Percentiles rank a stretch among this genome's conserved stretches.
These are phyloP conservation scores for Neoscelio sp. DNA, from an alignment of 2,888 invertebrate genomes.

Conservation along the genomic window DNA sequence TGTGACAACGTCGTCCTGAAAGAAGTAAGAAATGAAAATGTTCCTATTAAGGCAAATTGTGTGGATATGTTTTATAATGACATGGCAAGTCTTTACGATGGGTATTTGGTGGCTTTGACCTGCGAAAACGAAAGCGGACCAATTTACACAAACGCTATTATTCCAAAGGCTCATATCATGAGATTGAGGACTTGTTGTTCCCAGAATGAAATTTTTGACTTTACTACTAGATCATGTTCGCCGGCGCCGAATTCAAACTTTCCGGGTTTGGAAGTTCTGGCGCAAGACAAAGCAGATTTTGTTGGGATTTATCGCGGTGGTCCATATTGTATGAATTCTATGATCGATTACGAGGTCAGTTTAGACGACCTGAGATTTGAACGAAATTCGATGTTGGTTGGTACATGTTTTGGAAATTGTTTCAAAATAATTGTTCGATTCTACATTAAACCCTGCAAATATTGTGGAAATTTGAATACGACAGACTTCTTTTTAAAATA, in stretches of 20 bases:
- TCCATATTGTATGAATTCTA: constrained; percentile 35
- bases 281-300: constrained; percentile 7
- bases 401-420: too few relatives aligned
- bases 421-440: too few relatives aligned
- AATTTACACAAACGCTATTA: neutral
- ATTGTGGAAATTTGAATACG: too few relatives aligned
- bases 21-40: neutral
- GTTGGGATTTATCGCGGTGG: constrained; percentile 34
- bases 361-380: constrained; percentile 7
- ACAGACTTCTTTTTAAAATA: neutral
- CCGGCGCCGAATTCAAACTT: neutral
- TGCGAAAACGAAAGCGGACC: neutral
- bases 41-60: neutral
- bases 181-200: constrained; percentile 48
- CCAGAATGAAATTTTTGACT: constrained; percentile 32
- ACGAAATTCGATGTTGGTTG: constrained; percentile 23
- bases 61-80: constrained; percentile 19
- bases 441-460: too few relatives aligned
- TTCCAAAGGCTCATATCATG: neutral
- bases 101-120: neutral
- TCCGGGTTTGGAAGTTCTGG: neutral
- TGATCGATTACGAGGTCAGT: constrained; percentile 38
- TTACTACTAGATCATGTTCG: constrained; percentile 14
- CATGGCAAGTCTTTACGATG: neutral
- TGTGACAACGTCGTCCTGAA: neutral